phyloP scores from a whole-genome alignment of 92 coral and sea anemone species.

The Isaurus tuberculatus region DNA sequence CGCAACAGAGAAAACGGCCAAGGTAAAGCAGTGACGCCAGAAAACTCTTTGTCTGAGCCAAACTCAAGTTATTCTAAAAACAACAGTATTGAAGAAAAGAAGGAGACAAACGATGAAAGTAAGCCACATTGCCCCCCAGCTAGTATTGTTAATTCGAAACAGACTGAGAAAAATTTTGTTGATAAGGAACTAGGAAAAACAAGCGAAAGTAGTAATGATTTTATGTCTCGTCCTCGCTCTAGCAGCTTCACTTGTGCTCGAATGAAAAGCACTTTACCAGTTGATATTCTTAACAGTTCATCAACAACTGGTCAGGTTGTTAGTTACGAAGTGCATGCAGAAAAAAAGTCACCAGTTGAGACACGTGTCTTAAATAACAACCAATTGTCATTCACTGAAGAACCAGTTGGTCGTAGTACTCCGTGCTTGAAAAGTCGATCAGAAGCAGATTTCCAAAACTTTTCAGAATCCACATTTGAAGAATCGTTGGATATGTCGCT shows the following conservation, averaged over 20 bases:
- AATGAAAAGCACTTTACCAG: constrained; percentile 2
- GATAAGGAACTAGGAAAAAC: not conserved
- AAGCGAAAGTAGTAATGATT: not conserved
- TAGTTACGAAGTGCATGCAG: not conserved
- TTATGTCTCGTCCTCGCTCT: not conserved
- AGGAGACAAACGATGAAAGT: not conserved
- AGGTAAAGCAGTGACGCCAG: not conserved
- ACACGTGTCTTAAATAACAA: not conserved
- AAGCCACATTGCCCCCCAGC: not conserved
- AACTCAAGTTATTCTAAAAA: not conserved
- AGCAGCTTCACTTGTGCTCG: constrained; percentile 27
- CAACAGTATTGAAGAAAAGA: not conserved
- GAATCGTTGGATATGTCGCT: not conserved
- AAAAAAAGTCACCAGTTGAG: not conserved
- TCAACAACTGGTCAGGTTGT: not conserved
- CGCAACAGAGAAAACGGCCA: not conserved
- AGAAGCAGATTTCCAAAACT: not conserved
- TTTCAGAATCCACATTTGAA: not conserved
- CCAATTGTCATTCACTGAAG: not conserved
- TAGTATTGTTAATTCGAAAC: not conserved
- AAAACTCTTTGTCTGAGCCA: not conserved
- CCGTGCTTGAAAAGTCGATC: not conserved
- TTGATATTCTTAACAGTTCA: not conserved
- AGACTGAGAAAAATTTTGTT: not conserved
- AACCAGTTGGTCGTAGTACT: not conserved